Base-by-base conservation (phyloP, 2,888 invertebrate species). In the Latrodectus hesperus region DNA sequence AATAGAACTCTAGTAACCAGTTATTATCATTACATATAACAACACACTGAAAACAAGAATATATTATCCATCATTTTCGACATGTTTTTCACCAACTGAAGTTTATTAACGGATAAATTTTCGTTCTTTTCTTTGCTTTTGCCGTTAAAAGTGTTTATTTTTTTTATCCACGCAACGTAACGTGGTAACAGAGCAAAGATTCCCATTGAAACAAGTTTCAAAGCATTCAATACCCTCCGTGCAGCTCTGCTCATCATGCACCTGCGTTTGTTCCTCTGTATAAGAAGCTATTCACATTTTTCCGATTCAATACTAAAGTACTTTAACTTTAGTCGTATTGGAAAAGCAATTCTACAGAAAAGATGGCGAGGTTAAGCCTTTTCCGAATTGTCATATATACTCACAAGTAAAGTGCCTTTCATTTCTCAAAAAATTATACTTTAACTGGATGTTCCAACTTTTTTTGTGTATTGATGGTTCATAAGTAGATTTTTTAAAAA, bases 251-350 rank as follows among this genome's bases (percentile, higher is more conserved):
- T 22, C 10, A 17, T 55, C 22, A 17, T 51, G 55, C 73, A 74
- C 60, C 73, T 74, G 73, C 53, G 26, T 12, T 68, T 68, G 67
- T 74, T 74, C 55, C 22, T 16, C 73, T 53, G 22, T 55, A 52
- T 55, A 17, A 51, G 71, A 71, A 71, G 51, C 53, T 9, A n/a
- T 74, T 53, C 55, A 53, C n/a, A 22, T 22, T 74, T 53, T 74
- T 71, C 71, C 71, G 73, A 22, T 74, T 74, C 71, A 71, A 71
- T 71, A 71, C 73, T 55, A 26, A 74, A 74, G 73, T 55, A 26
- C 73, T 74, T 74, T 51, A 74, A 74, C 55, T 55, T 74, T 74
- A 53, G 26, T 55, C 55, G 22, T 55, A 74, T 74, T 74, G 73
- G 55, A 74, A 74, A 74, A 55, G 73, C 73, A 74, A 74, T 74